Evolutionary conservation across 2,797 vertebrate genomes (phyloP), one percentile per base, ranked within the genome.

Genomic region (Danionella dracula): DNA sequence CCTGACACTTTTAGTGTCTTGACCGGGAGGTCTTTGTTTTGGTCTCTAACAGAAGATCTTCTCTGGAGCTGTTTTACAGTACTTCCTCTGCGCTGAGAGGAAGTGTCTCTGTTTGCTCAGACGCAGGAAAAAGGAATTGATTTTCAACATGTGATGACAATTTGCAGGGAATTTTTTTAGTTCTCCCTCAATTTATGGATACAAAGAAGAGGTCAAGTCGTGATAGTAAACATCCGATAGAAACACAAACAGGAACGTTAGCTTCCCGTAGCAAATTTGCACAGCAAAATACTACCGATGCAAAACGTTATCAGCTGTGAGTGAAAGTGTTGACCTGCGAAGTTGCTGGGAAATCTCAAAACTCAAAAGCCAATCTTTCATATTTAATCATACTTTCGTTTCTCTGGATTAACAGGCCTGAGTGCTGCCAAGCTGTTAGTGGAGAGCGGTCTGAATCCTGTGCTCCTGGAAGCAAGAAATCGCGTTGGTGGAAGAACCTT

Each of bases 401-500:
- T 27, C 23, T 27, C 23, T 27, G 6, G 3, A 15, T 38, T 12
- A 53, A 31, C 79, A 99, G 96, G 96, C 76, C 81, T 99, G 57
- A 90, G 93, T 73, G 95, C 96, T 68, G 95, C 95, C 6, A 98
- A 98, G 77, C 82, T 97, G 49, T 73, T 99, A 60, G 88, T 88
- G 76, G 82, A 93, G 16, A 90, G 76, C 11, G 96, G 95, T 15
- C 80, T 97, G 77, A 92, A 76, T 37, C 92, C 96, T 12, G 81
- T 97, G 0, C 79, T 99, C 60, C 79, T 99, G 82, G 96, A 99
- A 86, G 96, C 96, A 61, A 89, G 91, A 61, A 84, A 95, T 66
- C 91, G 96, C 7, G 95, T 99, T 38, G 96, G 96, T 54, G 96
- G 96, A 70, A 91, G 96, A 71, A 99, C 95, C 67, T 98, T 89